Evolutionary conservation across 2,113 vertebrate species (phyloP).

Genomic region (Catharus fuscescens): DNA sequence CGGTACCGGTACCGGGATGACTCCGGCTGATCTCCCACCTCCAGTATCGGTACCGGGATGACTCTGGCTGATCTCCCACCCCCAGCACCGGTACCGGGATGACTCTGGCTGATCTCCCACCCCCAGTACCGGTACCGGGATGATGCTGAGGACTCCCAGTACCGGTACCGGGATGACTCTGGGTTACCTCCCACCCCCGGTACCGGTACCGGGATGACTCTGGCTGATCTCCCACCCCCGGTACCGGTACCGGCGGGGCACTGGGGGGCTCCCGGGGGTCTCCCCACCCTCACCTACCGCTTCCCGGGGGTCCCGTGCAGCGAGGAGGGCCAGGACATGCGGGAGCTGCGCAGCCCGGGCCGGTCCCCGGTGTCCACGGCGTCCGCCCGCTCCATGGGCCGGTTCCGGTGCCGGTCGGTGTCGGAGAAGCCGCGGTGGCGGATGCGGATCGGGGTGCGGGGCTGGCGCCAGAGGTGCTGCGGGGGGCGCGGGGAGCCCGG

Average conservation of each 20-base stretch:
- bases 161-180: no score
- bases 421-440: conserved; percentile 91
- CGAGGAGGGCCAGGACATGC: conserved; percentile 97
- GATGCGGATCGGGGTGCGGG: conserved; percentile 89
- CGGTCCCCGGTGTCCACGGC: conserved; percentile 93
- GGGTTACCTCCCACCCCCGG: not conserved
- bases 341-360: conserved; percentile 89
- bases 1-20: no score
- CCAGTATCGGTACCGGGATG: no score
- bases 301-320: conserved; percentile 87
- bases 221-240: no score
- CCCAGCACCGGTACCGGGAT: no score
- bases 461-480: conserved; percentile 95
- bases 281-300: conserved; percentile 73
- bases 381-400: conserved; percentile 92
- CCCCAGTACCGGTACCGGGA: no score
- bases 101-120: no score
- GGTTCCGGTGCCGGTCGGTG: conserved; percentile 83
- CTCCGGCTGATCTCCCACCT: no score
- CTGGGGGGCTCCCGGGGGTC: not conserved
- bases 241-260: not conserved
- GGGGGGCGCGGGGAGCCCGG: conserved; percentile 88
- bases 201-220: not conserved
- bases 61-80: no score
- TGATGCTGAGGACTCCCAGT: no score